phyloP scores from a whole-genome alignment of 2,888 invertebrate genomes.

The Heteromyza rotundicornis region DNA sequence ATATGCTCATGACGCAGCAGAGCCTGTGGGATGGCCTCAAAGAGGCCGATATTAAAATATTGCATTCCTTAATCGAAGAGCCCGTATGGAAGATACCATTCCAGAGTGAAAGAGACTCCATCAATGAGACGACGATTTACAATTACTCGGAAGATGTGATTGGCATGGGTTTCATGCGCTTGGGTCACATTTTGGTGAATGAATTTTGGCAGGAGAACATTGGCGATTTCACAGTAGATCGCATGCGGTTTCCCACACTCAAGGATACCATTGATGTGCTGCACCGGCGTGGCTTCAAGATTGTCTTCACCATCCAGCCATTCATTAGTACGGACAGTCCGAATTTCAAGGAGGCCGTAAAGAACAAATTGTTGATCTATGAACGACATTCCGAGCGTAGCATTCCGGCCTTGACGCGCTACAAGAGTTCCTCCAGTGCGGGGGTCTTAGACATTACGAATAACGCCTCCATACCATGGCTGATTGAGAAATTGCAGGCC shows the following conservation, averaged over 20 bases:
- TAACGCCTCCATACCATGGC: conserved; percentile 80
- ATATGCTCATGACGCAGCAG: conserved; percentile 79
- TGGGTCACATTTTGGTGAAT: conserved; percentile 79
- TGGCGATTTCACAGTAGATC: conserved; percentile 87
- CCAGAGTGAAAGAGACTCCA: conserved; percentile 60
- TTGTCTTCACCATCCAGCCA: conserved; percentile 88
- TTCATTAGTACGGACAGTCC: conserved; percentile 86
- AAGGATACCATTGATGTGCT: conserved; percentile 80
- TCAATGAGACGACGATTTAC: conserved; percentile 75
- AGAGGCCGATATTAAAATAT: conserved; percentile 74
- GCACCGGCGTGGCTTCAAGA: conserved; percentile 82
- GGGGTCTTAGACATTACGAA: conserved; percentile 88
- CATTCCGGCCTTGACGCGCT: conserved; percentile 83
- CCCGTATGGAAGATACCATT: conserved; percentile 89
- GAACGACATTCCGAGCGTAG: conserved; percentile 79
- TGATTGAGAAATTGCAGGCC: conserved; percentile 73
- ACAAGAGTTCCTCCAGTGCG: conserved; percentile 80
- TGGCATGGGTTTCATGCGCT: conserved; percentile 76
- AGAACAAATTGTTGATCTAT: conserved; percentile 76
- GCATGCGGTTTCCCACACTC: conserved; percentile 76
- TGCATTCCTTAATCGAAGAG: conserved; percentile 79
- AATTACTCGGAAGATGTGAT: conserved; percentile 86
- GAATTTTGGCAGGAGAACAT: conserved; percentile 85
- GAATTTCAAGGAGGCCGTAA: conserved; percentile 82
- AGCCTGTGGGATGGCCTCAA: conserved; percentile 85